phyloP scores from a whole-genome alignment of 2,888 invertebrate genomes.

The Pollenia amentaria region DNA sequence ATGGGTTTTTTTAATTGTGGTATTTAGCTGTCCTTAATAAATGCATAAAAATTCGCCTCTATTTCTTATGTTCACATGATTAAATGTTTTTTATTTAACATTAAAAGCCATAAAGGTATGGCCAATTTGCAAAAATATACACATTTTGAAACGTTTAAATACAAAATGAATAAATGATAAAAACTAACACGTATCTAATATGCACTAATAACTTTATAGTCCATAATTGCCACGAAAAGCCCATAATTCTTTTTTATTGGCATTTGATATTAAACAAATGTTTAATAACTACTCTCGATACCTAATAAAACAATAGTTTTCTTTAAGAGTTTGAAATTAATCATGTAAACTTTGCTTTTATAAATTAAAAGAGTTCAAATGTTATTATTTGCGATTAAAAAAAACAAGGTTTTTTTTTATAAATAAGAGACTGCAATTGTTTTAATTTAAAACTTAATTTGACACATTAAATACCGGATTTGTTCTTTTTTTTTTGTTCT shows the following conservation, averaged over 20 bases:
- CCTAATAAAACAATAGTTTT: not conserved
- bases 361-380: constrained; percentile 36
- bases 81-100: not conserved
- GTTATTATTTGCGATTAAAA: constrained; percentile 16
- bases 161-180: constrained; percentile 1
- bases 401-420: constrained; percentile 32
- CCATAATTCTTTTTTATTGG: not conserved
- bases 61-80: too few species aligned
- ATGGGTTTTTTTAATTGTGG: too few species aligned
- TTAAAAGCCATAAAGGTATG: not conserved
- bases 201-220: constrained; percentile 63
- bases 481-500: constrained; percentile 2
- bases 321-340: not conserved
- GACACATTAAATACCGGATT: constrained; percentile 72
- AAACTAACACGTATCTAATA: constrained; percentile 44
- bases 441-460: constrained; percentile 63
- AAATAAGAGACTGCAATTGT: constrained; percentile 12
- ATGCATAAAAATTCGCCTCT: too few species aligned
- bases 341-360: constrained; percentile 21
- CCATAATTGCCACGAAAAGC: not conserved
- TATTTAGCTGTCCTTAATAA: too few species aligned
- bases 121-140: not conserved
- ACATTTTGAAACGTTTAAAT: not conserved
- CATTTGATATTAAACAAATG: not conserved
- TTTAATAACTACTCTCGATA: constrained; percentile 1